phyloP scores from a whole-genome alignment of 2,888 invertebrate species.

The Euplexia lucipara region DNA sequence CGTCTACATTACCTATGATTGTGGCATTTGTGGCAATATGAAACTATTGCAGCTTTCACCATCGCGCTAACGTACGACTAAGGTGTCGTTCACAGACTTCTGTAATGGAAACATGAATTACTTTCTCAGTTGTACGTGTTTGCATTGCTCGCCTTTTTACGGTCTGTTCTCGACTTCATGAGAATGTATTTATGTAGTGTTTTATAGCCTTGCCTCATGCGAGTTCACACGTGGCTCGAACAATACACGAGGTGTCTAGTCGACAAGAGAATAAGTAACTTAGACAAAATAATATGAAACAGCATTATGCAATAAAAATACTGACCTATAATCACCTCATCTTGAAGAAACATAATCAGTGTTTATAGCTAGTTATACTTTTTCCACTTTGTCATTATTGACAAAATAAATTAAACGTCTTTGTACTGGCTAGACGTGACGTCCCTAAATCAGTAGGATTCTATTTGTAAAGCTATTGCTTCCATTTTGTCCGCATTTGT shows the following conservation, averaged over 20 bases:
- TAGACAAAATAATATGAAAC: slow-evolving; percentile 1
- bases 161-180: slow-evolving; percentile 36
- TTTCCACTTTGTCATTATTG: background rate
- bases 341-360: background rate
- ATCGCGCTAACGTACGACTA: slow-evolving; percentile 39
- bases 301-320: slow-evolving; percentile 1
- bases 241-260: slow-evolving; percentile 30
- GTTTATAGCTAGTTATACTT: background rate
- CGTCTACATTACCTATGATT: slow-evolving; percentile 62
- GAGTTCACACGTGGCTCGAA: slow-evolving; percentile 38
- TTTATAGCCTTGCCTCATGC: slow-evolving; percentile 36
- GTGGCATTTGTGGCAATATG: slow-evolving; percentile 59
- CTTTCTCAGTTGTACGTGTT: slow-evolving; percentile 67
- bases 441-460: too few relatives aligned
- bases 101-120: slow-evolving; percentile 66
- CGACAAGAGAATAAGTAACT: background rate
- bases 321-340: background rate
- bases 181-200: slow-evolving; percentile 37
- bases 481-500: slow-evolving; percentile 13
- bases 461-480: slow-evolving; percentile 16
- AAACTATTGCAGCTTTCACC: slow-evolving; percentile 70
- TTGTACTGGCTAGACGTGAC: background rate
- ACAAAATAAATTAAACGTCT: background rate
- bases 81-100: slow-evolving; percentile 54
- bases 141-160: slow-evolving; percentile 63